Evolutionary conservation across 1,140 invertebrate genomes (phyloP).

Genomic region (Euborellia annulipes): DNA sequence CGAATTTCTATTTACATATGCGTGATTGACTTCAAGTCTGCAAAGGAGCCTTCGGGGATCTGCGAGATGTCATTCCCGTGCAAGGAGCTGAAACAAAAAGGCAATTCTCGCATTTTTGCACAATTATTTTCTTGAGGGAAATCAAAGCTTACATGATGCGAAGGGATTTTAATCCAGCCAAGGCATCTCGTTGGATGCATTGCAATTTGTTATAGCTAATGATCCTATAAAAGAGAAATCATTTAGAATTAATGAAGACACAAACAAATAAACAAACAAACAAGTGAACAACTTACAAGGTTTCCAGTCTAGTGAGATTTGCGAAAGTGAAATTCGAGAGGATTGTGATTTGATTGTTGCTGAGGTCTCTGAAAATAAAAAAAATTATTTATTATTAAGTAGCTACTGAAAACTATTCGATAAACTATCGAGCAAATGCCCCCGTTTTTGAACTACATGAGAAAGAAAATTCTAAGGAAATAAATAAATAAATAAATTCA

Average conservation of each 20-base stretch:
- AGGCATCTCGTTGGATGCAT: slow-evolving; percentile 79
- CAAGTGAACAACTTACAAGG: slow-evolving; percentile 54
- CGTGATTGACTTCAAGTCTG: slow-evolving; percentile 81
- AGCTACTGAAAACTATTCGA: too few relatives aligned
- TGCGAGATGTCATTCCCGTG: slow-evolving; percentile 95
- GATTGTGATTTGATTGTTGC: slow-evolving; percentile 87
- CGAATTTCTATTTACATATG: slow-evolving; percentile 99
- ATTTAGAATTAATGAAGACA: too few relatives aligned
- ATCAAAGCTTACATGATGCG: slow-evolving; percentile 61
- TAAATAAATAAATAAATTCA: too few relatives aligned
- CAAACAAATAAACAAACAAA: slow-evolving; percentile 8
- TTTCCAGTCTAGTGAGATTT: slow-evolving; percentile 77
- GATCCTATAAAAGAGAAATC: slow-evolving; percentile 49
- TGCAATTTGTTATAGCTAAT: slow-evolving; percentile 94
- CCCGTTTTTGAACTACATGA: too few relatives aligned
- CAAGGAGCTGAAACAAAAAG: slow-evolving; percentile 55
- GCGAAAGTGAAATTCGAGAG: slow-evolving; percentile 83
- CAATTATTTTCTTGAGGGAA: too few relatives aligned
- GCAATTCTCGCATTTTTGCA: too few relatives aligned
- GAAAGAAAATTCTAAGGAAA: too few relatives aligned
- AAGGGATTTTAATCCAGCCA: slow-evolving; percentile 72
- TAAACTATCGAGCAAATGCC: too few relatives aligned
- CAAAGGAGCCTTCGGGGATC: slow-evolving; percentile 89
- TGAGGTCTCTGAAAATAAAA: slow-evolving; percentile 67
- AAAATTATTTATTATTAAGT: too few relatives aligned